These are phyloP conservation scores for Drosophila asahinai DNA, from an alignment of 1,140 invertebrate genomes.

Conservation along the genomic window DNA sequence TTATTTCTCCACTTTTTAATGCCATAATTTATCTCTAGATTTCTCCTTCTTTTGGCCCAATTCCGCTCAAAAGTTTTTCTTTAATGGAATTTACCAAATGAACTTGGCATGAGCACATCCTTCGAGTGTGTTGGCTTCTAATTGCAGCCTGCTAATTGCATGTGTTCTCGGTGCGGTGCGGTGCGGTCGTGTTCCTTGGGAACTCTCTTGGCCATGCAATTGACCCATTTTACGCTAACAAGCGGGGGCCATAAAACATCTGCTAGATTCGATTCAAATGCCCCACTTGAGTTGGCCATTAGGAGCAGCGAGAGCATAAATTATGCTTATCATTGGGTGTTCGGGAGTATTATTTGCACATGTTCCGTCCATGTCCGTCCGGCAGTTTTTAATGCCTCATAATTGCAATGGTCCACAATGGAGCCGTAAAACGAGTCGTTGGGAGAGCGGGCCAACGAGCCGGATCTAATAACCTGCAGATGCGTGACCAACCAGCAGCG, in stretches of 20 bases:
- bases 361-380: conserved; percentile 39
- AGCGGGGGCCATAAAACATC: conserved; percentile 36
- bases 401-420: conserved; percentile 73
- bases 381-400: conserved; percentile 60
- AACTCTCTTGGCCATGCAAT: conserved; percentile 55
- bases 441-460: conserved; percentile 20
- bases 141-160: conserved; percentile 43
- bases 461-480: conserved; percentile 55
- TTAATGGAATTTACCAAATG: conserved; percentile 49
- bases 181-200: conserved; percentile 44
- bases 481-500: conserved; percentile 14
- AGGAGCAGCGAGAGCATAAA: conserved; percentile 59
- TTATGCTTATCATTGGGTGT: conserved; percentile 73
- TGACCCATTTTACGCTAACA: conserved; percentile 69
- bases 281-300: conserved; percentile 52
- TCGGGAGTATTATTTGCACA: conserved; percentile 65
- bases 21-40: background rate
- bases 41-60: background rate
- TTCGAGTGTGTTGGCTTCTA: conserved; percentile 19
- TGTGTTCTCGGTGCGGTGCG: conserved; percentile 5
- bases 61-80: conserved; percentile 34
- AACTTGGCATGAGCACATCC: conserved; percentile 23
- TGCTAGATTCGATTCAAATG: conserved; percentile 31
- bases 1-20: background rate
- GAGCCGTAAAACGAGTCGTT: conserved; percentile 60